These are phyloP conservation scores for Trochalopteron elliotii DNA, from an alignment of 2,113 vertebrate genomes.

Conservation along the genomic window DNA sequence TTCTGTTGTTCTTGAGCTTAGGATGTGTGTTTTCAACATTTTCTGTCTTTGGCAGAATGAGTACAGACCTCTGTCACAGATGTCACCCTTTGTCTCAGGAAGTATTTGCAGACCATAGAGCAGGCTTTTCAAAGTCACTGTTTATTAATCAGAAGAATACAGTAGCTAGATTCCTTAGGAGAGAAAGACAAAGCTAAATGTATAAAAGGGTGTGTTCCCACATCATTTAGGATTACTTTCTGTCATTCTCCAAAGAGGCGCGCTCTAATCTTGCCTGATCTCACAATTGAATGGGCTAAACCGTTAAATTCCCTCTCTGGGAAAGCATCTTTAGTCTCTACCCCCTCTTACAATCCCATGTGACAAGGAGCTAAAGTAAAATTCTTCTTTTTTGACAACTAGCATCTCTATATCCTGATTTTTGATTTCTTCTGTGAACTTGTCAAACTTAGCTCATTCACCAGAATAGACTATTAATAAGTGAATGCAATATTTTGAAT, in stretches of 20 bases:
- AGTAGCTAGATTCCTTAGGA: not conserved
- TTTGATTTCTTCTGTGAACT: not conserved
- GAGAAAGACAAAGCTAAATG: not conserved
- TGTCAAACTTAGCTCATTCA: not conserved
- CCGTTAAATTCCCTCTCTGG: not conserved
- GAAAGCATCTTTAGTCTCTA: not conserved
- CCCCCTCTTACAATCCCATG: not conserved
- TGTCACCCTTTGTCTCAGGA: not conserved
- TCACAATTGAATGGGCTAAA: not conserved
- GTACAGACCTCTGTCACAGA: not conserved
- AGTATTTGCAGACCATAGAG: not conserved
- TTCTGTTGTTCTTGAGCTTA: not conserved
- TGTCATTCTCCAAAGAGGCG: not conserved
- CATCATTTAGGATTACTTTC: conserved; percentile 24
- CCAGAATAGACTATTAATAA: not conserved
- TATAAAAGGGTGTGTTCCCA: not conserved
- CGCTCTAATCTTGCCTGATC: not conserved
- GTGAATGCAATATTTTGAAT: not conserved
- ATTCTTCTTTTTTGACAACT: not conserved
- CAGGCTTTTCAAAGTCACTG: conserved; percentile 19
- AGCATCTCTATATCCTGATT: not conserved
- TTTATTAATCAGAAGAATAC: conserved; percentile 39
- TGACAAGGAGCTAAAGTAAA: not conserved
- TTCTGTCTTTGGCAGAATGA: not conserved
- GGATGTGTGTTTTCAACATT: not conserved